phyloP scores from a whole-genome alignment of 2,797 vertebrate genomes.

The Cyprinodon diabolis region DNA sequence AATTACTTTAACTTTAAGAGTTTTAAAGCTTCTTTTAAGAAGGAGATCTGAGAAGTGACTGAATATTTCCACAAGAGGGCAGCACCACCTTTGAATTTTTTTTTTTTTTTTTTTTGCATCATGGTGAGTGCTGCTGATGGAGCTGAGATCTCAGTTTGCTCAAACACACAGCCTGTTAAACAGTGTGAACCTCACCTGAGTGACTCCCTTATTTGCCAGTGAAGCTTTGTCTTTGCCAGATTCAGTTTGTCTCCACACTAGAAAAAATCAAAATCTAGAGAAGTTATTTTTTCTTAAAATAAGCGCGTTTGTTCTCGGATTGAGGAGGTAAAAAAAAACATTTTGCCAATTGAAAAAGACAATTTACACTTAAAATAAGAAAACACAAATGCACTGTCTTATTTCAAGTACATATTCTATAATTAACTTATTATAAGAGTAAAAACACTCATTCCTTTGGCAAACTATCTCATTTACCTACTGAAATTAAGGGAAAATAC shows the following conservation, averaged over 20 bases:
- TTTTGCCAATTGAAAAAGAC: too few relatives aligned
- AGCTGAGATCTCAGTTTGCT: constrained; percentile 7
- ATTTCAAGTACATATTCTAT: too few relatives aligned
- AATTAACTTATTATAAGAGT: too few relatives aligned
- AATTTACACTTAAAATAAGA: too few relatives aligned
- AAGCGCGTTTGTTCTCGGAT: too few relatives aligned
- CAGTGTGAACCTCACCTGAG: constrained; percentile 30
- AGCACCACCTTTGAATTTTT: constrained; percentile 41
- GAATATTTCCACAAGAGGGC: constrained; percentile 46
- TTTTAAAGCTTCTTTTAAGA: not conserved
- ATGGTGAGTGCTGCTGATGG: not conserved
- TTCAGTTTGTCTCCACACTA: not conserved
- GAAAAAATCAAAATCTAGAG: too few relatives aligned
- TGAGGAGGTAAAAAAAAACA: too few relatives aligned
- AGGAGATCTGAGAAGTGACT: not conserved
- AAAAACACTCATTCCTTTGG: too few relatives aligned
- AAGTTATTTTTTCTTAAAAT: too few relatives aligned
- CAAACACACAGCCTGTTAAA: constrained; percentile 4
- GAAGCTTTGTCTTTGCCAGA: not conserved
- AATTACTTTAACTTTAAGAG: not conserved
- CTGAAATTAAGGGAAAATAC: too few relatives aligned
- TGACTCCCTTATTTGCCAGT: constrained; percentile 11
- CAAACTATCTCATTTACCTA: too few relatives aligned
- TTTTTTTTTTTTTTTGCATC: constrained; percentile 9
- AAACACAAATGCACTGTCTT: too few relatives aligned